Base-by-base conservation (phyloP, 2,888 invertebrate species). In the Aspidiotus destructor region DNA sequence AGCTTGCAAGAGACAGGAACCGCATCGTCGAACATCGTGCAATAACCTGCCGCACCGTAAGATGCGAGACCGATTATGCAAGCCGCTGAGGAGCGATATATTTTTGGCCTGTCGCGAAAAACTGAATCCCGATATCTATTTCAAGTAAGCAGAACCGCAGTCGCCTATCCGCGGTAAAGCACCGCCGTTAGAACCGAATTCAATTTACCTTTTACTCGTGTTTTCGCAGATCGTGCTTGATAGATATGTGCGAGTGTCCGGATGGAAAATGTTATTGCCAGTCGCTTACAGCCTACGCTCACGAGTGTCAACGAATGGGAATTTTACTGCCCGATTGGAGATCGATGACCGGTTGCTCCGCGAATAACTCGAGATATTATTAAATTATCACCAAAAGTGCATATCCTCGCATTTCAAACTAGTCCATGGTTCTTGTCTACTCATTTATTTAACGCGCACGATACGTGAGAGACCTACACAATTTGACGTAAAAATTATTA, bases 191-290 rank as follows among this genome's bases (percentile, higher is more conserved):
- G 28, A 28, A 28, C 15, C 48, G 62, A n/a, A 62, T 48, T 15
- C 8, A 40, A 28, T 62, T 48, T 71, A 10, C 62, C 57, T 13
- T n/a, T 58, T 13, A 65, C 52, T 57, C 11, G 13, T 41, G 44
- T 58, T 52, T 17, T 74, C 74, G 5, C 74, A 81, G 81, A 76
- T 88, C 93, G 10, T 95, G 95, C 77, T 83, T 87, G 73, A 81
- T 87, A 77, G 93, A 93, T 76, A 88, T 92, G 79, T 92, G 93
- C 76, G 90, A 92, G 75, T 95, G 94, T 77, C 85, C 88, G 13
- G 83, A 84, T 70, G 76, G 77, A 60, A 82, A 84, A 74, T 95
- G 95, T 74, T 89, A 92, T 76, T 95, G 95, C 77, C 92, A 93
- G 73, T 88, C 92, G 71, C 86, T 94, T 75, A 85, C 87, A 68